Percentiles rank a stretch among this genome's conserved stretches.
Conservation (phyloP, 2,888 invertebrate species). For the Nineta flava region DNA sequence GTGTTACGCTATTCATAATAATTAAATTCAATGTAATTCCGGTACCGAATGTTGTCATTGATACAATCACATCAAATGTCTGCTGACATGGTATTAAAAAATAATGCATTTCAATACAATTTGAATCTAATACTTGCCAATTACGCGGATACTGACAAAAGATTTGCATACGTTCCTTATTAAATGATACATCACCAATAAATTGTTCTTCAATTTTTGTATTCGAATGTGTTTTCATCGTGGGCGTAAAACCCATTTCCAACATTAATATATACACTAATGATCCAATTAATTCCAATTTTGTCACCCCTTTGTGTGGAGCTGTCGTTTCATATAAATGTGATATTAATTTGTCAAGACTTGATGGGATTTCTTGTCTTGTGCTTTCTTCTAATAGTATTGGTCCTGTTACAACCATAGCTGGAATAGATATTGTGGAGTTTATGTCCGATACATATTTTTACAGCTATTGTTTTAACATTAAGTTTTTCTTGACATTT, state of each 20-base stretch:
- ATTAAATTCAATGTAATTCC: conserved; percentile 3
- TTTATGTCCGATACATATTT: too few relatives aligned
- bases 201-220: not conserved
- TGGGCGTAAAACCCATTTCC: conserved; percentile 24
- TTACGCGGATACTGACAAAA: conserved; percentile 16
- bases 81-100: not conserved
- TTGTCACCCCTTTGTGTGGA: conserved; percentile 8
- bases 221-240: not conserved
- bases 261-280: conserved; percentile 24
- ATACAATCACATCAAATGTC: not conserved
- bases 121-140: conserved; percentile 16
- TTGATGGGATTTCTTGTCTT: conserved; percentile 18
- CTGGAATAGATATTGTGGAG: not conserved
- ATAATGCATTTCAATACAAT: conserved; percentile 5
- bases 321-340: conserved; percentile 9
- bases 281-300: conserved; percentile 22
- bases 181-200: conserved; percentile 16
- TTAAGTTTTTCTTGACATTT: too few relatives aligned
- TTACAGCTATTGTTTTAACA: too few relatives aligned
- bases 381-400: conserved; percentile 22
- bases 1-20: not conserved
- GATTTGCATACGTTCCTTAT: conserved; percentile 17
- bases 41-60: not conserved
- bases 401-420: not conserved
- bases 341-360: conserved; percentile 18